Evolutionary conservation across 2,888 invertebrate genomes (phyloP), one percentile per base, ranked within the genome.

Genomic region (Bhutanitis thaidina): DNA sequence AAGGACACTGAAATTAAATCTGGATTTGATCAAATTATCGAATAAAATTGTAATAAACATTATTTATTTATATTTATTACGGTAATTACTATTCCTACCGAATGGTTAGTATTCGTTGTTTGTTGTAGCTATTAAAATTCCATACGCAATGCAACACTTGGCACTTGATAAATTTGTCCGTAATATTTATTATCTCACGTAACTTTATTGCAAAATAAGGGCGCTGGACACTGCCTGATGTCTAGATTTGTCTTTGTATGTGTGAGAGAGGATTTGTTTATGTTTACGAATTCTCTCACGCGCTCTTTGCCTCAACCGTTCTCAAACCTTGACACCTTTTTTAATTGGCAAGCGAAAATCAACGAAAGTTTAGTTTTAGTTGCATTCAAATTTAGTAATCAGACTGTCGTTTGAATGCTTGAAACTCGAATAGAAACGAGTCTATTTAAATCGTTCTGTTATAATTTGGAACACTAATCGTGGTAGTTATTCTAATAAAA

Each of bases 241-340:
- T 55, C 50, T 43, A 38, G 38, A 44, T 39, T 8, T 7, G 20
- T 5, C 20, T n/a, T n/a, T n/a, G 10, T 46, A n/a, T 29, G 36
- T 34, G 40, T 43, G 41, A 54, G 51, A 49, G 46, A 13, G 41
- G 43, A 45, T 54, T 48, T 56, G 45, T 54, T 56, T 61, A 59
- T 57, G 59, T 61, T 68, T 62, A 62, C 58, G 64, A 76, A 74
- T 67, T 71, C 67, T 81, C 80, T 77, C 82, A 77, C 80, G 75
- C 69, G 61, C 63, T 58, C 56, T 57, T 77, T 77, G 67, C 74
- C 52, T 52, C 67, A 80, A 47, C 57, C 53, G 51, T 61, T 62
- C 62, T 58, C 61, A 65, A 73, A 72, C 83, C 83, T 83, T 82
- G 82, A 67, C 64, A 73, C 59, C 60, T 67, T 74, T 75, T 64